These are phyloP conservation scores for Galerucella nymphaeae DNA, from an alignment of 2,888 invertebrate species.

Conservation along the genomic window DNA sequence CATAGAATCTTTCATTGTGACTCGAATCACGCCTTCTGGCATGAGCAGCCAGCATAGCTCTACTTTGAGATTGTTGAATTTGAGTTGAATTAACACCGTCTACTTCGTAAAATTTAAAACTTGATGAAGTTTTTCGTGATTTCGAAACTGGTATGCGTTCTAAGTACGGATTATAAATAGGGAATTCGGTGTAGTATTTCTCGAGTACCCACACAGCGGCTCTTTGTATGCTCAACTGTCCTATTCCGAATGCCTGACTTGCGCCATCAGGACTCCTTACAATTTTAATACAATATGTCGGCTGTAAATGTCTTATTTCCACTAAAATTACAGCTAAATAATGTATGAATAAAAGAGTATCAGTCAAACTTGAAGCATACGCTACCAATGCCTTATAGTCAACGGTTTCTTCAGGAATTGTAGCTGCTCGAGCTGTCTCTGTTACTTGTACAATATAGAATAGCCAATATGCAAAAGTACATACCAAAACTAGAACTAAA, in stretches of 20 bases:
- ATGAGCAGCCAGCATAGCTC: constrained; percentile 78
- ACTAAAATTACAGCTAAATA: constrained; percentile 93
- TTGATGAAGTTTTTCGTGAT: constrained; percentile 80
- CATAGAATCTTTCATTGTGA: constrained; percentile 97
- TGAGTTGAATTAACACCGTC: constrained; percentile 78
- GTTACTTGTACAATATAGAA: constrained; percentile 95
- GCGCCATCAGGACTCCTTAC: constrained; percentile 97
- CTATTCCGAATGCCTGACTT: constrained; percentile 87
- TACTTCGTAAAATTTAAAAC: constrained; percentile 98
- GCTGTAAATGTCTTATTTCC: constrained; percentile 92
- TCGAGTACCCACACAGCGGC: constrained; percentile 95
- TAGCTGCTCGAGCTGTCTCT: constrained; percentile 82
- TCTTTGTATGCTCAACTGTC: constrained; percentile 92
- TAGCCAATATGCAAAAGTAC: constrained; percentile 97
- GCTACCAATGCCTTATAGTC: constrained; percentile 91
- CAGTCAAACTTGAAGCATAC: constrained; percentile 92
- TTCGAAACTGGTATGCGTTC: constrained; percentile 91
- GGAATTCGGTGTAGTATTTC: constrained; percentile 95
- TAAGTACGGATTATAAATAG: constrained; percentile 96
- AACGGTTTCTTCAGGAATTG: constrained; percentile 81
- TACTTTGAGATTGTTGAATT: constrained; percentile 76
- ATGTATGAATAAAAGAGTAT: constrained; percentile 94
- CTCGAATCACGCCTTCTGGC: constrained; percentile 89
- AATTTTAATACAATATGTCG: constrained; percentile 89
- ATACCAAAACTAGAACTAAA: constrained; percentile 87